A percentile compares a stretch with the other conserved stretches of the same genome.
Evolutionary conservation across 2,888 invertebrate species (phyloP).

Genomic region (Molorchus minor): DNA sequence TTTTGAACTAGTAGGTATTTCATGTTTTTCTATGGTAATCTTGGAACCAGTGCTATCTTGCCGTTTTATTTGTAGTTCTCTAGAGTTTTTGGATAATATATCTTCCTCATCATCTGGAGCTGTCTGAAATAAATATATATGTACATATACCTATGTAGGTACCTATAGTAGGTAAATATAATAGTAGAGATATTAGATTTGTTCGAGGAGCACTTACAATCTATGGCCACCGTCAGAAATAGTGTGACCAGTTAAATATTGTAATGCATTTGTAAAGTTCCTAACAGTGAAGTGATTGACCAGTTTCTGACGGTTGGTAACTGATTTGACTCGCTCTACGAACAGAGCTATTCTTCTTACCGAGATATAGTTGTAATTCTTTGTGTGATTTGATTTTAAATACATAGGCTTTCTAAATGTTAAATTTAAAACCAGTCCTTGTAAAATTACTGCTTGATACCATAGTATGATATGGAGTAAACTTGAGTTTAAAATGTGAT

Average conservation of each 20-base stretch:
- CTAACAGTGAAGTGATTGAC: too few relatives aligned
- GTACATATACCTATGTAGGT: not conserved
- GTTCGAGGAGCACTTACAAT: too few relatives aligned
- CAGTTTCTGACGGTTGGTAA: too few relatives aligned
- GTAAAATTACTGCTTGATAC: slow-evolving; percentile 68
- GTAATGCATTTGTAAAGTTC: too few relatives aligned
- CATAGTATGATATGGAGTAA: slow-evolving; percentile 65
- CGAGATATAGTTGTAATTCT: slow-evolving; percentile 52
- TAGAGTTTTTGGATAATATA: slow-evolving; percentile 63
- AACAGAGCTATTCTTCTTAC: too few relatives aligned
- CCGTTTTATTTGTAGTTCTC: slow-evolving; percentile 54
- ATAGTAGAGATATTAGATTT: too few relatives aligned
- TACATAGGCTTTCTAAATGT: slow-evolving; percentile 68
- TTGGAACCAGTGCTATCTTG: slow-evolving; percentile 42
- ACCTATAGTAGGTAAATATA: too few relatives aligned
- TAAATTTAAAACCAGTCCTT: slow-evolving; percentile 67
- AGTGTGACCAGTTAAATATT: too few relatives aligned
- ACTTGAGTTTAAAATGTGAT: slow-evolving; percentile 63
- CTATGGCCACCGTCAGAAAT: too few relatives aligned
- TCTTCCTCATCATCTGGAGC: slow-evolving; percentile 65
- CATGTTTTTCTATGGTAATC: slow-evolving; percentile 42
- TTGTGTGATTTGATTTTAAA: slow-evolving; percentile 51
- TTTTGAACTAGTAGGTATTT: slow-evolving; percentile 30
- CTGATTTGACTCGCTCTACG: too few relatives aligned
- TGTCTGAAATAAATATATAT: slow-evolving; percentile 38